phyloP scores from a whole-genome alignment of 2,888 invertebrate species.

The Acanthosepion lycidas region DNA sequence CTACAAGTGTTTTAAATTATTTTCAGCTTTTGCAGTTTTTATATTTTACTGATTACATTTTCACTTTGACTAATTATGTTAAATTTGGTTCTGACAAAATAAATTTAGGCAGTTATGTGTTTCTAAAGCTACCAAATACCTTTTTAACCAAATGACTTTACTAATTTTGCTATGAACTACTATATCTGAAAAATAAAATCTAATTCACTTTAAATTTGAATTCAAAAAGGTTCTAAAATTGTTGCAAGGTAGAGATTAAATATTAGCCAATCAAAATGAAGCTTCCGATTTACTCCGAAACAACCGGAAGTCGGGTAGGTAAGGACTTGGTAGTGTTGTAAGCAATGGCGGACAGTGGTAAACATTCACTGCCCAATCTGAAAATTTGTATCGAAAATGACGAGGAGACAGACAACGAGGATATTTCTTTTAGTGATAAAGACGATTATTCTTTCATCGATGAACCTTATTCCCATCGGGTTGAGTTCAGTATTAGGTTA shows the following conservation, averaged over 20 bases:
- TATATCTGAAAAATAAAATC: too few relatives aligned
- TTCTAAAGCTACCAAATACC: too few relatives aligned
- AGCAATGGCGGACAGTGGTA: constrained; percentile 59
- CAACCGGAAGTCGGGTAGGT: background rate
- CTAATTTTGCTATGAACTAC: too few relatives aligned
- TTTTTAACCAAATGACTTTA: too few relatives aligned
- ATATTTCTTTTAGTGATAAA: constrained; percentile 52
- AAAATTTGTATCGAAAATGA: constrained; percentile 71
- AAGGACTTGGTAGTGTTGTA: background rate
- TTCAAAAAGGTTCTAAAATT: background rate
- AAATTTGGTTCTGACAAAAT: background rate
- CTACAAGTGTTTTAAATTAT: too few relatives aligned
- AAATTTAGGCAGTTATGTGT: background rate
- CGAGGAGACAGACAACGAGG: constrained; percentile 59
- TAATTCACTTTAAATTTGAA: background rate
- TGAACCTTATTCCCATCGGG: constrained; percentile 40
- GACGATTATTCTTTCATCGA: constrained; percentile 48
- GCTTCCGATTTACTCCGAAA: background rate
- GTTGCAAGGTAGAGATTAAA: background rate
- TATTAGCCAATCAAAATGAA: background rate
- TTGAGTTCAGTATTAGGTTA: constrained; percentile 34
- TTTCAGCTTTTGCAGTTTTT: too few relatives aligned
- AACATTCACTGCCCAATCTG: constrained; percentile 65
- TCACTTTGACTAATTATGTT: too few relatives aligned
- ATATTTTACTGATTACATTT: too few relatives aligned